Evolutionary conservation across 1,140 invertebrate species (phyloP).

Genomic region (Epicauta chinensis): DNA sequence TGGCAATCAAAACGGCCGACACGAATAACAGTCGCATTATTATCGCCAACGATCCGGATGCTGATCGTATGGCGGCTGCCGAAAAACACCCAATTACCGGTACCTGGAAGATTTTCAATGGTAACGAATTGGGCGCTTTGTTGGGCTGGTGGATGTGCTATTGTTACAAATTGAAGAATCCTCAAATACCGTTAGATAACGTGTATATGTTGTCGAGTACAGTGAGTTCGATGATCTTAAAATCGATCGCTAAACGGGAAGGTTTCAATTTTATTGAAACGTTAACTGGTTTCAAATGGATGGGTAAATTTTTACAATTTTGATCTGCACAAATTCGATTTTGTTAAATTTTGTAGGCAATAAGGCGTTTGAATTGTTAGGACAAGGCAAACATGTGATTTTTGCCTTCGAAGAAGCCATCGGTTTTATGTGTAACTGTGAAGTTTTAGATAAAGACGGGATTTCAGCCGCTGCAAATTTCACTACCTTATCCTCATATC

Average conservation of each 20-base stretch:
- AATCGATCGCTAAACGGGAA: slow-evolving; percentile 72
- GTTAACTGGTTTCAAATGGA: slow-evolving; percentile 99
- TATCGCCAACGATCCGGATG: slow-evolving; percentile 97
- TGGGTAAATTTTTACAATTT: slow-evolving; percentile 55
- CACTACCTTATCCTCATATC: slow-evolving; percentile 66
- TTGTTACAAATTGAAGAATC: slow-evolving; percentile 48
- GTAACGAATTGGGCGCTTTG: slow-evolving; percentile 94
- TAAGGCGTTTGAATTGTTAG: slow-evolving; percentile 64
- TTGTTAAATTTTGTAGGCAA: slow-evolving; percentile 47
- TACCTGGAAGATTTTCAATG: slow-evolving; percentile 88
- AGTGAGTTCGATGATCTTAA: slow-evolving; percentile 95
- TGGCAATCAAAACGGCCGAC: slow-evolving; percentile 82
- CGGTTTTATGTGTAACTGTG: slow-evolving; percentile 88
- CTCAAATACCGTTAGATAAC: slow-evolving; percentile 46
- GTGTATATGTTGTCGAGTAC: slow-evolving; percentile 87
- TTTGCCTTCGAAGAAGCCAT: slow-evolving; percentile 94
- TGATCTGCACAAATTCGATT: not conserved
- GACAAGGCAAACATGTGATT: slow-evolving; percentile 66
- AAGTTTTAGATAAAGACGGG: slow-evolving; percentile 93
- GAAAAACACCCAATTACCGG: slow-evolving; percentile 62
- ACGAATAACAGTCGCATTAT: slow-evolving; percentile 65
- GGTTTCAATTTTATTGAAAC: slow-evolving; percentile 90
- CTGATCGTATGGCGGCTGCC: slow-evolving; percentile 91
- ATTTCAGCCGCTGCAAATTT: slow-evolving; percentile 75
- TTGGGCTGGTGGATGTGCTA: slow-evolving; percentile 90